Base-by-base conservation (phyloP, 1,140 invertebrate genomes). In the Coptotermes formosanus region DNA sequence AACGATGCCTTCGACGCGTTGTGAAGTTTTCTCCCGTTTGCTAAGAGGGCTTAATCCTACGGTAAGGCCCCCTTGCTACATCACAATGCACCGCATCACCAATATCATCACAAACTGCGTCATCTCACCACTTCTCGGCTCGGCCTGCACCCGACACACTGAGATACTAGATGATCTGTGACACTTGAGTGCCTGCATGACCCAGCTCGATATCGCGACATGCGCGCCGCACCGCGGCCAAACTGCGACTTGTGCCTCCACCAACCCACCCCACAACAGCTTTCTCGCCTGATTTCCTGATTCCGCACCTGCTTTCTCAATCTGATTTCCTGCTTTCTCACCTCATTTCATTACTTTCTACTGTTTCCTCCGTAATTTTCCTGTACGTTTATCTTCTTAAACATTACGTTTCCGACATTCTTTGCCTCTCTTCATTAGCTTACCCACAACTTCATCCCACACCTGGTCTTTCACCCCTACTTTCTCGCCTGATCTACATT, bases 181-280 rank as follows among this genome's bases (percentile, higher is more conserved):
- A 55, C n/a, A n/a, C n/a, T n/a, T n/a, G n/a, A 16, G 0, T 55
- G 19, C 14, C 19, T 55, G 52, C 52, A 55, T 16, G 52, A 43
- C 85, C 81, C 25, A 32, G 44, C 81, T 82, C 81, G 45, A 82
- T 52, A 52, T 1, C 52, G 21, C 0, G 52, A 12, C 52, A 19
- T 21, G 25, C 82, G 45, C 82, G 82, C 82, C 48, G 25, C 82
- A 3, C 44, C 44, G 44, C 43, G 82, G 38, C 44, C 21, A 55
- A 7, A 14, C 7, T 7, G 8, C 6, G 25, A 38, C 23, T 45
- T 83, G 32, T 43, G 9, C 12, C 23, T 85, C 86, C 86, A 21
- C 82, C 86, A 89, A 88, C 88, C 87, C 82, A 84, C 86, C 85
- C 87, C 87, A 83, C 87, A 88, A 88, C 88, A 84, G 86, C 87